These are phyloP conservation scores for Benitochromis conjunctus DNA, from an alignment of 2,113 vertebrate genomes.

Conservation along the genomic window DNA sequence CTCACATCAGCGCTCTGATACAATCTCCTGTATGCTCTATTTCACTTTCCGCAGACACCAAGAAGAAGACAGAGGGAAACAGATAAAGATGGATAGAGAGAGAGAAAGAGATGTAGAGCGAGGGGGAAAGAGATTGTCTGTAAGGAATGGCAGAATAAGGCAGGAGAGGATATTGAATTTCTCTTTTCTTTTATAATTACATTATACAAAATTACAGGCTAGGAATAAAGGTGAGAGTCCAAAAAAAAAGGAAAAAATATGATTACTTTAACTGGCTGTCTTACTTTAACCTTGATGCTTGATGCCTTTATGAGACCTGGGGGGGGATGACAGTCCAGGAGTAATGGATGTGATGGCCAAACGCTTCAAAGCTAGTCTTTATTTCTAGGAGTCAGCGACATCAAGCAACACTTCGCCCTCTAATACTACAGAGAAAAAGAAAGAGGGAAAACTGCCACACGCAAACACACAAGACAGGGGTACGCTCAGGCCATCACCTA, in stretches of 20 bases:
- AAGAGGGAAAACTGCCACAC: not conserved
- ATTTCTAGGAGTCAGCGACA: conserved; percentile 14
- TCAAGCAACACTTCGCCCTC: not conserved
- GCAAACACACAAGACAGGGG: not conserved
- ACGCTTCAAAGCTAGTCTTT: conserved; percentile 16
- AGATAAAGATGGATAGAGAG: conserved; percentile 17
- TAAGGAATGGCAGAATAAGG: not conserved
- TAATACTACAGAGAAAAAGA: not conserved
- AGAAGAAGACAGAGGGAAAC: not conserved
- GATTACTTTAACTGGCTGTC: not conserved
- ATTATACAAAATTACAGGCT: not conserved
- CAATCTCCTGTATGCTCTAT: conserved; percentile 44
- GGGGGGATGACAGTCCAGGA: not conserved
- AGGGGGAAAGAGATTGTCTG: not conserved
- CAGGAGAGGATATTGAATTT: not conserved
- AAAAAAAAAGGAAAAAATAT: not conserved
- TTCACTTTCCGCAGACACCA: conserved; percentile 39
- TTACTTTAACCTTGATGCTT: conserved; percentile 8
- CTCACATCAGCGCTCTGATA: conserved; percentile 48
- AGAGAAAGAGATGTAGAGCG: not conserved
- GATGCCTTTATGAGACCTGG: not conserved
- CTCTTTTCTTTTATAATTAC: not conserved
- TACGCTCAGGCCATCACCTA: not conserved
- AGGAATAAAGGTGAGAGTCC: not conserved
- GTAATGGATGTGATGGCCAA: not conserved